phyloP scores from a whole-genome alignment of 2,888 invertebrate species.

The Argynnis bischoffii region DNA sequence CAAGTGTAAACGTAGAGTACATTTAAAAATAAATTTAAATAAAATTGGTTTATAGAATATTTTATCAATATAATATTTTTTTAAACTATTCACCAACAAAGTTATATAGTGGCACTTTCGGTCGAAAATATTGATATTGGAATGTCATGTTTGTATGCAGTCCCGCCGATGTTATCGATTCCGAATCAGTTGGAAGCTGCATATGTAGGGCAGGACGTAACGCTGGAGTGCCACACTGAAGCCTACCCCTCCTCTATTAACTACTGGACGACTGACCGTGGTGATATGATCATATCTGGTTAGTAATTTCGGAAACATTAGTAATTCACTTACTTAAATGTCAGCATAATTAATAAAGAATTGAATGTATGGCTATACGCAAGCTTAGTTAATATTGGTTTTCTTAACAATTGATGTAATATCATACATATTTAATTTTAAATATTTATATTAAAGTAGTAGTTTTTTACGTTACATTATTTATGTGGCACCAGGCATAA shows the following conservation, averaged over 20 bases:
- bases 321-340: no score
- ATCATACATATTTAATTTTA: no score
- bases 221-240: conserved; percentile 94
- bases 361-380: no score
- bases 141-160: conserved; percentile 68
- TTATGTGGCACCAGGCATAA: no score
- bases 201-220: conserved; percentile 93
- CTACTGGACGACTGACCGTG: conserved; percentile 96
- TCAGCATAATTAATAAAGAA: no score
- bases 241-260: conserved; percentile 96
- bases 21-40: no score
- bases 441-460: no score
- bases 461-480: no score
- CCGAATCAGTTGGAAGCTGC: conserved; percentile 96
- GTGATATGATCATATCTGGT: conserved; percentile 97
- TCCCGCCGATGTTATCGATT: conserved; percentile 96
- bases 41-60: neutral
- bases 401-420: no score
- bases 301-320: conserved; percentile 45
- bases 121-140: conserved; percentile 24
- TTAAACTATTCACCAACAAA: neutral
- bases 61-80: neutral
- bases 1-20: neutral
- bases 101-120: neutral
- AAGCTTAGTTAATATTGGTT: no score